A percentile compares a stretch with the other conserved stretches of the same genome.
Evolutionary conservation across 2,888 invertebrate genomes (phyloP).

Genomic region (Pycnomerus fuliginosus): DNA sequence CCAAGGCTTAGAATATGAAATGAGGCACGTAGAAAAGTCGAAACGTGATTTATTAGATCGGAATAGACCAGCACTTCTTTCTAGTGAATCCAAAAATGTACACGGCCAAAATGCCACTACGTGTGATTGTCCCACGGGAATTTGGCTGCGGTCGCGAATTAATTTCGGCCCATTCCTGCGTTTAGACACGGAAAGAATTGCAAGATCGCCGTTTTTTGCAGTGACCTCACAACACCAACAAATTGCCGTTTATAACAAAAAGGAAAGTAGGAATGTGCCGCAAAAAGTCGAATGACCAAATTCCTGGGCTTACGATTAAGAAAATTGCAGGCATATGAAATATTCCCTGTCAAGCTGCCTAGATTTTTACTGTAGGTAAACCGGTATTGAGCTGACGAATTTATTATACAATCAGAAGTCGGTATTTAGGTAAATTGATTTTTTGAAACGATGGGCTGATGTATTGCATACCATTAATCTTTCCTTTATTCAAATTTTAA

Average conservation of each 20-base stretch:
- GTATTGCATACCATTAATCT: slow-evolving; percentile 13
- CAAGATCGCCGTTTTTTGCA: slow-evolving; percentile 11
- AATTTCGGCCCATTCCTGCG: slow-evolving; percentile 11
- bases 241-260: slow-evolving; percentile 6
- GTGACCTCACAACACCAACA: slow-evolving; percentile 7
- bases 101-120: slow-evolving; percentile 7
- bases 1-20: slow-evolving; percentile 1
- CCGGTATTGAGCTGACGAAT: slow-evolving; percentile 16
- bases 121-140: slow-evolving; percentile 22
- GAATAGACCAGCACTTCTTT: not conserved
- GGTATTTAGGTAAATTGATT: slow-evolving; percentile 20
- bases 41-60: not conserved
- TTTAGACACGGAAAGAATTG: slow-evolving; percentile 18
- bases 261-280: slow-evolving; percentile 5
- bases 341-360: slow-evolving; percentile 3
- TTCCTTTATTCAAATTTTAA: slow-evolving; percentile 12
- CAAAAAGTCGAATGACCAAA: slow-evolving; percentile 12
- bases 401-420: slow-evolving; percentile 20
- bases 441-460: slow-evolving; percentile 10
- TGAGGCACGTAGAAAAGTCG: not conserved
- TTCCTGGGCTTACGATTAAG: slow-evolving; percentile 2
- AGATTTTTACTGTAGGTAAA: slow-evolving; percentile 5
- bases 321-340: slow-evolving; percentile 15
- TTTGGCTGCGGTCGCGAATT: slow-evolving; percentile 3
- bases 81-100: slow-evolving; percentile 5